A percentile compares a stretch with the other conserved stretches of the same genome.
These are phyloP conservation scores for Enteromius argenteus DNA, from an alignment of 2,797 vertebrate genomes.

Conservation along the genomic window DNA sequence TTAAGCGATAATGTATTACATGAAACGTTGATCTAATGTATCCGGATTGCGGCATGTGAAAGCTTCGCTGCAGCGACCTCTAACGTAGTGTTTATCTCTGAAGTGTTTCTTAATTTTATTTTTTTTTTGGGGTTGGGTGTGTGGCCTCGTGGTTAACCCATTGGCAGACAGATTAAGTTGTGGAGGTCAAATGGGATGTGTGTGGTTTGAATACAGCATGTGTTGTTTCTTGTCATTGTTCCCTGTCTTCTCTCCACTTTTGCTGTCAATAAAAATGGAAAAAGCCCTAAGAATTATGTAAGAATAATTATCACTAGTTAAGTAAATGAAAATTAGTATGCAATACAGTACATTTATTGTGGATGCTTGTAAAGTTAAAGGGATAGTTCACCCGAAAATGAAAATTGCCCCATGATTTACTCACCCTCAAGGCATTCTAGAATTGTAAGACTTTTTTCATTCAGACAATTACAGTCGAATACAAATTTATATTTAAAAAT, in stretches of 20 bases:
- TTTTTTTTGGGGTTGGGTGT: neutral
- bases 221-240: neutral
- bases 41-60: constrained; percentile 1
- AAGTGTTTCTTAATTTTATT: neutral
- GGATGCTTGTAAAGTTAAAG: neutral
- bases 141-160: constrained; percentile 4
- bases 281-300: neutral
- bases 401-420: neutral
- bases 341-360: neutral
- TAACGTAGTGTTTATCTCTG: neutral
- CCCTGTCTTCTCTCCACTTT: neutral
- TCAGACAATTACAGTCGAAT: neutral
- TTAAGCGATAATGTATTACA: constrained; percentile 27
- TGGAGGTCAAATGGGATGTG: neutral
- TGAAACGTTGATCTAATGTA: constrained; percentile 4
- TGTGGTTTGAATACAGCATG: constrained; percentile 3
- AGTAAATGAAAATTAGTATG: neutral
- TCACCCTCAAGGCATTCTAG: neutral
- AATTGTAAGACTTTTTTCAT: neutral
- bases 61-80: neutral
- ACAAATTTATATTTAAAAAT: neutral
- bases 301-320: neutral
- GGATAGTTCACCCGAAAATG: neutral
- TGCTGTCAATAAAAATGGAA: neutral
- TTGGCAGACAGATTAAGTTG: neutral